Evolutionary conservation across 2,888 invertebrate species (phyloP), one percentile per base, ranked within the genome.

Genomic region (Hirtodrosophila cameraria): DNA sequence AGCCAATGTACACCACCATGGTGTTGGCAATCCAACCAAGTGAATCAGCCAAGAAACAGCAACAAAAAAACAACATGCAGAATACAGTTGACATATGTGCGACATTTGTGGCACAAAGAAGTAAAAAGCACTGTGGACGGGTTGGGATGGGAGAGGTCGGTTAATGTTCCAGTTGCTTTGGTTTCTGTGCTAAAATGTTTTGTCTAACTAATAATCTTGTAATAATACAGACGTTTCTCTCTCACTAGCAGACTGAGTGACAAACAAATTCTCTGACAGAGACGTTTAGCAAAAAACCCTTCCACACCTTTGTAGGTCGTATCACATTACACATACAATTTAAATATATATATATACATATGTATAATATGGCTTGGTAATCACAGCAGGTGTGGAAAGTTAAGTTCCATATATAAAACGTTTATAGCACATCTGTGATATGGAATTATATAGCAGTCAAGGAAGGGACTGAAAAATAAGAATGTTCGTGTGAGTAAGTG

Each of bases 121-220:
- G n/a, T n/a, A 54, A 46, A 41, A 45, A 49, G 36, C 53, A 58
- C 59, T 39, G 38, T 59, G 28, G 31, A 53, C 57, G 28, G 31
- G 55, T 13, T 30, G 13, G 43, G 30, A 38, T 57, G 58, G 54
- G 58, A 57, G 62, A 57, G 62, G 57, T 61, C 57, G 70, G 80
- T 82, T 72, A 82, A 84, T 88, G 86, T 89, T 89, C 87, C 89
- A 89, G 80, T 82, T 89, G 81, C 86, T 75, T 89, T 84, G 64
- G 75, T 90, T 89, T 89, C 86, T 89, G 77, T 88, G 90, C 68
- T 87, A 84, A 73, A 79, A 75, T 61, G 69, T 73, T 83, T 76
- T 60, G 68, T 72, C 85, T 84, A 58, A 53, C 80, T 88, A 73
- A 88, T 67, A 88, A 86, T 86, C 87, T 73, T 52, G 71, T 66